These are phyloP conservation scores for Geothlypis trichas DNA, from an alignment of 2,113 vertebrate genomes.

Conservation along the genomic window DNA sequence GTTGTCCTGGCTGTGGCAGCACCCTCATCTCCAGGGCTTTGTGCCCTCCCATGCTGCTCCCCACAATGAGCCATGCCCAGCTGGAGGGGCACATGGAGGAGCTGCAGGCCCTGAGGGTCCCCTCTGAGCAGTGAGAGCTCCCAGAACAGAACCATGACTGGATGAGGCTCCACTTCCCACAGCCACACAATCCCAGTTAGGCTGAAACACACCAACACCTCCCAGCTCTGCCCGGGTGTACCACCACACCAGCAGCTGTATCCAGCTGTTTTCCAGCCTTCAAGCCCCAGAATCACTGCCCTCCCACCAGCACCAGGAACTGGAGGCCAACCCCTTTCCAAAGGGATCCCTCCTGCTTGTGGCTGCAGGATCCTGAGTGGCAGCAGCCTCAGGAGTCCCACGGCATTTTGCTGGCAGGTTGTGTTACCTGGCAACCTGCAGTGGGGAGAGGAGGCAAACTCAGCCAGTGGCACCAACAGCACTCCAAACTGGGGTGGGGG, in stretches of 20 bases:
- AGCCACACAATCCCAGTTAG: background rate
- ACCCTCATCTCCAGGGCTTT: background rate
- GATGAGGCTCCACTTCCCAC: rapidly evolving
- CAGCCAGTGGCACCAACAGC: background rate
- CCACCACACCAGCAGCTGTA: background rate
- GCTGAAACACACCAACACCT: background rate
- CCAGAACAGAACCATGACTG: rapidly evolving
- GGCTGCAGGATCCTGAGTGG: background rate
- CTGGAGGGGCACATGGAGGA: rapidly evolving
- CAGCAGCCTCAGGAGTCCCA: slow-evolving; percentile 4
- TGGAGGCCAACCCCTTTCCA: background rate
- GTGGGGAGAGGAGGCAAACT: slow-evolving; percentile 36
- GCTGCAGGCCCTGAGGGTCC: rapidly evolving
- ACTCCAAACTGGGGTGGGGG: background rate
- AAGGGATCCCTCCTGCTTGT: background rate
- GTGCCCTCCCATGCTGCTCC: background rate
- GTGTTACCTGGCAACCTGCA: slow-evolving; percentile 62
- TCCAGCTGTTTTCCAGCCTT: background rate
- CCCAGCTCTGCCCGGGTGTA: rapidly evolving
- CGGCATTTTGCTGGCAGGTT: slow-evolving; percentile 30
- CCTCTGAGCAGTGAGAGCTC: rapidly evolving
- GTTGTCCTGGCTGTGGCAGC: background rate
- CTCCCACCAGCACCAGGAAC: rapidly evolving
- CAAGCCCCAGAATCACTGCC: background rate
- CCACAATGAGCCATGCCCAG: rapidly evolving